A percentile compares a stretch with the other conserved stretches of the same genome.
Conservation (phyloP, 2,888 invertebrate species). For the Athrips mouffetella region DNA sequence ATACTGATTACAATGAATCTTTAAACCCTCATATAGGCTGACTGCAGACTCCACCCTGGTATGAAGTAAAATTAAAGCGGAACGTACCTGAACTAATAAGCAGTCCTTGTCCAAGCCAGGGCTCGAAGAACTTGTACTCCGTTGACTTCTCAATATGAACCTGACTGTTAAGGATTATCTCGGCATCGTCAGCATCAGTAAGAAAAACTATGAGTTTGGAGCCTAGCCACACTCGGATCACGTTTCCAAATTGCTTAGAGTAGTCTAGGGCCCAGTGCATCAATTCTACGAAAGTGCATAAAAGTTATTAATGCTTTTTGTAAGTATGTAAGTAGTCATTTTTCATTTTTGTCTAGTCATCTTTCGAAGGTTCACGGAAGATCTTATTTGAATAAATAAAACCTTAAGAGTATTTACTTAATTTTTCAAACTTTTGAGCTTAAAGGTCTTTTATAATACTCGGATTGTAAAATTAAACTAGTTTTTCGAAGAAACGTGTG, state of each 20-base stretch:
- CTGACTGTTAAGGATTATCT: conserved; percentile 85
- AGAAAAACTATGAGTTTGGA: conserved; percentile 83
- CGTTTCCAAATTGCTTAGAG: conserved; percentile 71
- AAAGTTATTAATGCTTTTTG: too few species aligned
- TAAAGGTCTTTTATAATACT: too few species aligned
- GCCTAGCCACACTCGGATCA: conserved; percentile 82
- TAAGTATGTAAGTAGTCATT: too few species aligned
- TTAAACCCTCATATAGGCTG: too few species aligned
- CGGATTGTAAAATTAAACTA: not conserved
- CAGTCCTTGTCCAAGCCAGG: conserved; percentile 88
- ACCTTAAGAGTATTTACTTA: too few species aligned
- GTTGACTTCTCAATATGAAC: conserved; percentile 86
- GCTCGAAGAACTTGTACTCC: conserved; percentile 86
- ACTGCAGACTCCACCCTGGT: too few species aligned
- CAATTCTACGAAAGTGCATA: conserved; percentile 71
- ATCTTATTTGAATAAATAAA: too few species aligned
- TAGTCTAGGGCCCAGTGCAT: conserved; percentile 67
- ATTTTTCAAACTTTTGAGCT: too few species aligned
- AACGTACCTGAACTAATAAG: conserved; percentile 83
- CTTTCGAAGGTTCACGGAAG: too few species aligned
- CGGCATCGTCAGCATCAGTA: conserved; percentile 83
- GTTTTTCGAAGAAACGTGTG: too few species aligned
- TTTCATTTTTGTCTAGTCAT: too few species aligned
- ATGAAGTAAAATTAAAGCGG: not conserved
- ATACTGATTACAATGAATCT: too few species aligned